Base-by-base conservation (phyloP, 1,140 invertebrate species). In the Sminthurides bifidus region DNA sequence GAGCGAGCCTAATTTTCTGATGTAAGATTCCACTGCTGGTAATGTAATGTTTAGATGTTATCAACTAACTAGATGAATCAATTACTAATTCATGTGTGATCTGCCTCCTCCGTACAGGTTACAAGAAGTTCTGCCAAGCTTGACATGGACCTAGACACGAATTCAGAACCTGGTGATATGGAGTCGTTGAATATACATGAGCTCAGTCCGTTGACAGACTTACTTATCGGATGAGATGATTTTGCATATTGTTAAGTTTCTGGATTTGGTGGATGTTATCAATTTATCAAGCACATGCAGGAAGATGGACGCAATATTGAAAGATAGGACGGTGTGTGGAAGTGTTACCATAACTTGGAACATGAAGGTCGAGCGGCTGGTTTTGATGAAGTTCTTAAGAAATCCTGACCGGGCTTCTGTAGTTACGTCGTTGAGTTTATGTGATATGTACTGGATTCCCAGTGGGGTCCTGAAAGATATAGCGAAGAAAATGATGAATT, bases 361-460 rank as follows among this genome's bases (percentile, higher is more conserved):
- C 30, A 43, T 54, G 8, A 40, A 29, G 27, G 29, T 57, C 12
- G 23, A 49, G 2, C 26, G 61, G n/a, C 21, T 48, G 17, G 26
- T 26, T 4, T 38, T 63, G n/a, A 44, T 59, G 0, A 52, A 44
- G 15, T 63, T 59, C 31, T 33, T 63, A 6, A 33, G 33, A 38
- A 41, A 62, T 30, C 24, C 24, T 24, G 23, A 33, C 21, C 50
- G 61, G 17, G 38, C 53, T 15, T 12, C 33, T 4, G 27, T 63
- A 2, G 56, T 63, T 15, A 56, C 57, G 0, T 40, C 45, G 35
- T 21, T 63, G 10, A 35, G 53, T 40, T 29, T 63, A 3, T 50
- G 44, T 31, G 61, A 63, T 44, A 17, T 63, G 15, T 63, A 63
- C 38, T 63, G 57, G 57, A 44, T 63, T 12, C 61, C 61, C 2